Conservation (phyloP, 2,113 vertebrate species). For the Hyperopisus bebe region DNA sequence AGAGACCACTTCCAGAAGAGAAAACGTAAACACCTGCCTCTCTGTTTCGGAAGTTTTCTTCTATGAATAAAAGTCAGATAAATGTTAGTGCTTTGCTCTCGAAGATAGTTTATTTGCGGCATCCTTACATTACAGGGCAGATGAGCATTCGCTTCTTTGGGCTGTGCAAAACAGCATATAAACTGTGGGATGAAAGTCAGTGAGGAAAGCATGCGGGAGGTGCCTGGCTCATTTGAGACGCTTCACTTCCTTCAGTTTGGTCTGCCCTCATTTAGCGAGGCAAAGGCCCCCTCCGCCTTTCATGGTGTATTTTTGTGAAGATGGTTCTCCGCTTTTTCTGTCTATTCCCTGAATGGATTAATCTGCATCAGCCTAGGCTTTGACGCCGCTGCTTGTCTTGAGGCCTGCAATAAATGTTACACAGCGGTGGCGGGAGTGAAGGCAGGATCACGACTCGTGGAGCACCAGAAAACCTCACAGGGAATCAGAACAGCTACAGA, state of each 20-base stretch:
- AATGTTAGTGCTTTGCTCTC: not conserved
- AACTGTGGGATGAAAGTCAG: not conserved
- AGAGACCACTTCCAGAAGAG: not conserved
- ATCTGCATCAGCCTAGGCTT: not conserved
- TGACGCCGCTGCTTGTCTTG: not conserved
- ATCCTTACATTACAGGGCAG: not conserved
- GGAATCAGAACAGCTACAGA: not conserved
- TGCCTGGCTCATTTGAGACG: not conserved
- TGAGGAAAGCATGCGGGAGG: not conserved
- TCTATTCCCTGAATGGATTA: not conserved
- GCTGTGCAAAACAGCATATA: not conserved
- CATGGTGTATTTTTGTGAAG: not conserved
- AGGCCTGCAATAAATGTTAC: not conserved
- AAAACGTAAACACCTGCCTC: not conserved
- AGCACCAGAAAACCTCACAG: not conserved
- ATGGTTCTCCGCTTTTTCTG: not conserved
- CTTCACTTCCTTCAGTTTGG: not conserved
- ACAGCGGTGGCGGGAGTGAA: not conserved
- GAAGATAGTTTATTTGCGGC: not conserved
- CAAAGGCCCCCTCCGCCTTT: not conserved
- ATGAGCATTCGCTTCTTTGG: not conserved
- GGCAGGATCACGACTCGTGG: not conserved
- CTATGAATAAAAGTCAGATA: not conserved
- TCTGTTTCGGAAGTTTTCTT: not conserved
- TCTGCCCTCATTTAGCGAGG: not conserved